These are phyloP conservation scores for Heteractis magnifica DNA, from an alignment of 92 coral and sea anemone species.

Conservation along the genomic window DNA sequence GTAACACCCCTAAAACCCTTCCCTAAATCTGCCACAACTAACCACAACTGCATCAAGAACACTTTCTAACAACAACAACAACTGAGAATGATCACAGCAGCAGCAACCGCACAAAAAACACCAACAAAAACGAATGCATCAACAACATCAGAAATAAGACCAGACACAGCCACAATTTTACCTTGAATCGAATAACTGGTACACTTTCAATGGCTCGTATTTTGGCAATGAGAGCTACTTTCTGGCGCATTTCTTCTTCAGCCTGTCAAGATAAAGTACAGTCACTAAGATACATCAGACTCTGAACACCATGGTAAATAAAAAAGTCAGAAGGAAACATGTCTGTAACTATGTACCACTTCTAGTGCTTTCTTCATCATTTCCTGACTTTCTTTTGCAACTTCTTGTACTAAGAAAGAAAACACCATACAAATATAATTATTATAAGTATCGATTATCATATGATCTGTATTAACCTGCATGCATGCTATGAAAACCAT, in stretches of 20 bases:
- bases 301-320: too few relatives aligned
- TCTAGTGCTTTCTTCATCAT: conserved; percentile 92
- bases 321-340: background rate
- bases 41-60: background rate
- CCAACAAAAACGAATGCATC: background rate
- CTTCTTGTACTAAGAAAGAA: conserved; percentile 74
- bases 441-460: background rate
- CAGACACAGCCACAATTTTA: conserved; percentile 17
- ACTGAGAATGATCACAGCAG: too few relatives aligned
- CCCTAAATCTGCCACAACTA: too few relatives aligned
- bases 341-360: conserved; percentile 51
- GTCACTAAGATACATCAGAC: background rate
- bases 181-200: conserved; percentile 98
- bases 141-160: background rate
- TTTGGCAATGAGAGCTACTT: conserved; percentile 89
- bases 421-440: background rate
- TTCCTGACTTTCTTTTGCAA: conserved; percentile 91
- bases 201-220: conserved; percentile 99
- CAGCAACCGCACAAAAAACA: background rate
- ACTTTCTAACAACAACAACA: background rate
- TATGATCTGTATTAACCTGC: too few relatives aligned
- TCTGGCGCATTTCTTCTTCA: conserved; percentile 97
- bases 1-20: too few relatives aligned
- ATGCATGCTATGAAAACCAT: too few relatives aligned
- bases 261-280: conserved; percentile 53